These are phyloP conservation scores for Microctenopoma stevenorrisi DNA, from an alignment of 2,797 vertebrate genomes.

Conservation along the genomic window DNA sequence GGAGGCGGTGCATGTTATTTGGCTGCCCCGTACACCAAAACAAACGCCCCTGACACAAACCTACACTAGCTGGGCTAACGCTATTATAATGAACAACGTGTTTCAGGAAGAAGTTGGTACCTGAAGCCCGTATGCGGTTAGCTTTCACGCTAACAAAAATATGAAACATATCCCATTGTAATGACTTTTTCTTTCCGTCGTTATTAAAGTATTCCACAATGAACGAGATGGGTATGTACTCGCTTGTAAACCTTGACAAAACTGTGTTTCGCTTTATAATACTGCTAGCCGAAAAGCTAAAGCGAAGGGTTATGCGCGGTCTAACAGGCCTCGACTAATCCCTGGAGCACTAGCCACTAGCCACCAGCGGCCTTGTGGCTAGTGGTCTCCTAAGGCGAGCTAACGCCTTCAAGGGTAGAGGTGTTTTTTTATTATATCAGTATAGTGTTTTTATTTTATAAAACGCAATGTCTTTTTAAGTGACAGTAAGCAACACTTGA, in stretches of 20 bases:
- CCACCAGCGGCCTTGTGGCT: conserved; percentile 4
- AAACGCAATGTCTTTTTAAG: not conserved
- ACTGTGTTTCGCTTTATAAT: not conserved
- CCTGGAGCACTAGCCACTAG: conserved; percentile 62
- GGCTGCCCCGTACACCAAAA: conserved; percentile 51
- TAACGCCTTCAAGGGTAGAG: not conserved
- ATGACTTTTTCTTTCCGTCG: not conserved
- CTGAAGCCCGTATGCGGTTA: conserved; percentile 58
- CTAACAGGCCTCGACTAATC: conserved; percentile 78
- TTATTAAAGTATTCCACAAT: conserved; percentile 42
- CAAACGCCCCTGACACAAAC: conserved; percentile 5
- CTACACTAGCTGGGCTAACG: conserved; percentile 20
- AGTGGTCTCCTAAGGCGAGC: not conserved
- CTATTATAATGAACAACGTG: conserved; percentile 48
- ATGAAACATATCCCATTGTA: conserved; percentile 29
- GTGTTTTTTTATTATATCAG: not conserved
- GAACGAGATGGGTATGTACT: conserved; percentile 79
- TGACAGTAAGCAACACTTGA: no score
- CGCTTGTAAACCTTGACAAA: not conserved
- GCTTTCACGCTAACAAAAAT: conserved; percentile 58
- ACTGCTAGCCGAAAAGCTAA: conserved; percentile 16
- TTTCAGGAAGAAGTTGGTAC: conserved; percentile 85
- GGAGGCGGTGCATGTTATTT: conserved; percentile 21
- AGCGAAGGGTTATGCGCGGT: conserved; percentile 36
- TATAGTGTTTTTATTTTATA: no score